Conservation (phyloP, 2,797 vertebrate species). For the Nasua narica region DNA sequence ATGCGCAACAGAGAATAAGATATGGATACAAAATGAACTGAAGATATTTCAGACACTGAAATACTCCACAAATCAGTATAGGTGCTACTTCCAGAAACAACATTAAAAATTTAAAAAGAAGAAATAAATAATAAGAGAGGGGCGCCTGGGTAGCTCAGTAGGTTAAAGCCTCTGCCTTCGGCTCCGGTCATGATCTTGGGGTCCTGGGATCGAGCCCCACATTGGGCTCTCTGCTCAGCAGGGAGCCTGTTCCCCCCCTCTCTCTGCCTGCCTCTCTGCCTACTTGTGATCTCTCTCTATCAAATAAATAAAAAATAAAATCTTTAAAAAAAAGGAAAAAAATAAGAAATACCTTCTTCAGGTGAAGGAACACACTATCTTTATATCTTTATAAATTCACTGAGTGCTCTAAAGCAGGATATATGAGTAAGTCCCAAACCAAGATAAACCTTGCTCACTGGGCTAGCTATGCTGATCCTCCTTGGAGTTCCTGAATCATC, state of each 20-base stretch:
- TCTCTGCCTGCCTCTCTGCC: no score
- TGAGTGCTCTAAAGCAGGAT: neutral
- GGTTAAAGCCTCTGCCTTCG: no score
- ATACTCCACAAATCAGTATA: neutral
- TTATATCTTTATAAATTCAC: neutral
- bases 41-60: constrained; percentile 13
- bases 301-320: no score
- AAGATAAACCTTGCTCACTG: neutral
- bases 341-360: neutral
- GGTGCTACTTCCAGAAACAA: neutral
- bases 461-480: neutral
- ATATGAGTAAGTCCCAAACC: neutral
- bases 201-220: no score
- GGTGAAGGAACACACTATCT: neutral
- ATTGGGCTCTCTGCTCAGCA: no score
- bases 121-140: neutral
- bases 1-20: neutral
- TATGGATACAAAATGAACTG: neutral
- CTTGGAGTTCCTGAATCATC: neutral
- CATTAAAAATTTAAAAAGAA: neutral
- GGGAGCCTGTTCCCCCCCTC: no score
- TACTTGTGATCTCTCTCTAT: no score
- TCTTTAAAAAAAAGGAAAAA: no score
- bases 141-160: no score
- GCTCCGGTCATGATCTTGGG: no score